Base-by-base conservation (phyloP, 2,113 vertebrate species). In the Gadus macrocephalus region DNA sequence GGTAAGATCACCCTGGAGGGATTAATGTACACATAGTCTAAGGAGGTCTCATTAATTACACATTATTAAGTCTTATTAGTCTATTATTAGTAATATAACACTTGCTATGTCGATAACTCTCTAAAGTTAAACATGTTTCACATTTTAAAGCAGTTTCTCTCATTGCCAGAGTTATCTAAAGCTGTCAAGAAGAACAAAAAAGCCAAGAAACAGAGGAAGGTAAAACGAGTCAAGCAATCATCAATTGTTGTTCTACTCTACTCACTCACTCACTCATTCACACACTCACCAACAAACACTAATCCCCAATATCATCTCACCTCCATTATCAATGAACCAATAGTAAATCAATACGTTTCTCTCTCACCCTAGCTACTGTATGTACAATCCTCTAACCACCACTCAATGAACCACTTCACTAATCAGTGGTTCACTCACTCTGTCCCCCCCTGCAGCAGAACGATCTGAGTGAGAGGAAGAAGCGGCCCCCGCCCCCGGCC, bases 131-230 rank as follows among this genome's bases (percentile, higher is more conserved):
- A 35, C 31, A 35, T 35, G 6, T 3, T 59, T 15, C 6, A 67
- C 38, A 35, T 56, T 61, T 19, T 73, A 9, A 17, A 3, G 58
- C 60, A 2, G 79, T 70, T 49, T 49, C 5, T 72, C 0, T 28
- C 28, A 6, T 74, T 82, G 85, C 28, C 78, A 92, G 91, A 89
- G 68, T 68, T 92, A 68, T 81, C 87, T 9, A 89, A 85, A 79
- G 66, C 81, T 31, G 25, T 53, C 7, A 90, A 66, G 76, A 87
- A 78, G 78, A 81, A 69, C 62, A 90, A 81, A 67, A 91, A 80
- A 76, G 15, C 66, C 31, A 90, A 85, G 79, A 90, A 85, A 70
- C 74, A 70, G 67, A 88, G 74, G 77, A 89, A 88, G 89, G 90
- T 88, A 71, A 11, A 16, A 14, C 20, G 3, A 58, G 55, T 62